A percentile compares a stretch with the other conserved stretches of the same genome.
Evolutionary conservation across 92 coral and sea anemone genomes (phyloP).

Genomic region (Porites divaricata): DNA sequence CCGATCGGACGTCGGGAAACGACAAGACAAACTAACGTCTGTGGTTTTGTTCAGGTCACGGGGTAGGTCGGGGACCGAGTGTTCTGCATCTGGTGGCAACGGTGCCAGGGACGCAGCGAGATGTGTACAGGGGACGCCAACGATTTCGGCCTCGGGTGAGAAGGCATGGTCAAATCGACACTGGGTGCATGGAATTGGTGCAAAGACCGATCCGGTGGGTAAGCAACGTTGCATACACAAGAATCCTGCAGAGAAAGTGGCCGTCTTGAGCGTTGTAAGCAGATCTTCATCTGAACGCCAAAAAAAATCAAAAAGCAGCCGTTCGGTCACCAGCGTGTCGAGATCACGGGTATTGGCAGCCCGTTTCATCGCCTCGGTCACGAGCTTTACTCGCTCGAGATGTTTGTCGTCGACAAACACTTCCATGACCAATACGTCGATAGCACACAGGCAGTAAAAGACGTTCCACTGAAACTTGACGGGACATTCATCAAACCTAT

Average conservation of each 20-base stretch:
- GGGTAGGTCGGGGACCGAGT: background rate
- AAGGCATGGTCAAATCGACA: constrained; percentile 14
- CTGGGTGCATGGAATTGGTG: background rate
- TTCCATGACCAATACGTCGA: background rate
- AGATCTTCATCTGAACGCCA: background rate
- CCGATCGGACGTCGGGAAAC: background rate
- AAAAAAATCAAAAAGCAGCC: constrained; percentile 10
- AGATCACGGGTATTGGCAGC: constrained; percentile 5
- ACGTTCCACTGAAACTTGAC: background rate
- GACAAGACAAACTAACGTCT: background rate
- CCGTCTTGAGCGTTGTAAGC: background rate
- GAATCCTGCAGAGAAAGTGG: background rate
- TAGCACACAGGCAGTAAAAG: background rate
- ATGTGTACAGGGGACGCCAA: background rate
- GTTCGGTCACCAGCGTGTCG: background rate
- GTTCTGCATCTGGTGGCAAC: background rate
- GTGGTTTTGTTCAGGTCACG: background rate
- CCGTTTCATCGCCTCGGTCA: background rate
- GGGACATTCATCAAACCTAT: constrained; percentile 13
- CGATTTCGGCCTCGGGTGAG: background rate
- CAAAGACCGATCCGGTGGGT: background rate
- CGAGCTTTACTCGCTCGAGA: background rate
- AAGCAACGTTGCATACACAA: constrained; percentile 8
- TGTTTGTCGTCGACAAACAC: constrained; percentile 4
- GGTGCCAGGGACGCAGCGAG: background rate